Base-by-base conservation (phyloP, 2,797 vertebrate species). In the Phoeniculus purpureus region DNA sequence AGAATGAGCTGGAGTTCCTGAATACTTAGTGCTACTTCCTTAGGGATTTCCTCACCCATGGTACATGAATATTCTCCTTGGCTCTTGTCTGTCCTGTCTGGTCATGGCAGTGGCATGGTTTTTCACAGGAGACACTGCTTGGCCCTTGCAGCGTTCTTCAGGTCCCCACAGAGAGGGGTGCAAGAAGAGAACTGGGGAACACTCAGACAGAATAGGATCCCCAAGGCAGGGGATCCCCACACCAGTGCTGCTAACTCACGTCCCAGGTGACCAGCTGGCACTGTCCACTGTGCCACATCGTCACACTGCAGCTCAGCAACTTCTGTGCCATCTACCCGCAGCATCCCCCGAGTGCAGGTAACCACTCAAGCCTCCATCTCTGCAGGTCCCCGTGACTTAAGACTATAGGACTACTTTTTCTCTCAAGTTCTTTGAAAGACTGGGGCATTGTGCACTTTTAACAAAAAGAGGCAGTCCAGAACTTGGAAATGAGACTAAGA, bases 31-130 rank as follows among this genome's bases (percentile, higher is more conserved):
- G 8, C 7, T 22, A 2, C n/a, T 48, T 92, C 19, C 37, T 51
- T 50, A 45, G 9, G 2, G 3, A 2, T 55, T 66, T 73, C 19
- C 29, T 79, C 50, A 27, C 15, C 12, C 20, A 2, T 12, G 10
- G 23, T 32, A 29, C 2, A 1, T 68, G 50, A 66, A 20, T 10
- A 85, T 19, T 45, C 12, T 61, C 54, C 23, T 7, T 60, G 51
- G 26, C 23, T 81, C 45, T 60, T 47, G 20, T 54, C 65, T 58
- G 2, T n/a, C 13, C 23, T 48, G 4, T 55, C 56, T 79, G 40
- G 29, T 31, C 62, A 45, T 60, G 32, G 12, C 10, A 23, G 29
- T 26, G 59, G 25, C 14, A 17, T 0, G 0, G 19, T 25, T 68
- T 15, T 52, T 61, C 20, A 29, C 0, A 56, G 23, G 12, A 84